Percentiles rank a stretch among this genome's conserved stretches.
phyloP scores from a whole-genome alignment of 2,113 vertebrate genomes.

The Brachirus orientalis region DNA sequence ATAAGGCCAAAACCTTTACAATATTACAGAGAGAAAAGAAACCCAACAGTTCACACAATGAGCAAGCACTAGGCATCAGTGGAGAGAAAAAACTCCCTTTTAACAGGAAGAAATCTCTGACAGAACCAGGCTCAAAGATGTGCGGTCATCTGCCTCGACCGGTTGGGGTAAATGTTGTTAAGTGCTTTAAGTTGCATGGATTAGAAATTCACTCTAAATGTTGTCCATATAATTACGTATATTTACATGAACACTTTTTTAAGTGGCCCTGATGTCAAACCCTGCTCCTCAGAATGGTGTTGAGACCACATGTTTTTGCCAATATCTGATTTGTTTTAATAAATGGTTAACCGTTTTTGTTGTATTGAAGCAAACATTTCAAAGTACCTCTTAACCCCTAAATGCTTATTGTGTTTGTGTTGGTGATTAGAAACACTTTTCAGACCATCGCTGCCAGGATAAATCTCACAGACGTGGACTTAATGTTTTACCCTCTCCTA shows the following conservation, averaged over 20 bases:
- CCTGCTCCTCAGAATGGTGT: conserved; percentile 13
- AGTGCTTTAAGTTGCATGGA: neutral
- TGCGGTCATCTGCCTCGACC: too few species aligned
- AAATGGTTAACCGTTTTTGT: conserved; percentile 20
- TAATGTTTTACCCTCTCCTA: conserved; percentile 39
- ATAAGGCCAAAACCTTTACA: too few species aligned
- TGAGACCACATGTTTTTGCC: conserved; percentile 57
- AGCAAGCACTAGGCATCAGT: too few species aligned
- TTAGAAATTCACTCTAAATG: neutral
- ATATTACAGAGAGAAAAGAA: too few species aligned
- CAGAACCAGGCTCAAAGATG: too few species aligned
- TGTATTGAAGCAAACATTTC: conserved; percentile 29
- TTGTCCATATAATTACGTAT: conserved; percentile 3
- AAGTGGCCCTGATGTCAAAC: conserved; percentile 45
- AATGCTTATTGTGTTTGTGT: conserved; percentile 19
- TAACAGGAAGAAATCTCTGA: too few species aligned
- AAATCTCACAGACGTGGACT: conserved; percentile 41
- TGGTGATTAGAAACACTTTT: conserved; percentile 40
- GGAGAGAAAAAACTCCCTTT: too few species aligned
- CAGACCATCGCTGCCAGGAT: conserved; percentile 30
- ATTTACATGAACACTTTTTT: conserved; percentile 16
- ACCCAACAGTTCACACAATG: too few species aligned
- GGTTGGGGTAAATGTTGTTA: too few species aligned
- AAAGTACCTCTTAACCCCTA: conserved; percentile 26
- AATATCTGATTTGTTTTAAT: conserved; percentile 23